A percentile compares a stretch with the other conserved stretches of the same genome.
Conservation (phyloP, 2,888 invertebrate species). For the Azorinus chamasolen region DNA sequence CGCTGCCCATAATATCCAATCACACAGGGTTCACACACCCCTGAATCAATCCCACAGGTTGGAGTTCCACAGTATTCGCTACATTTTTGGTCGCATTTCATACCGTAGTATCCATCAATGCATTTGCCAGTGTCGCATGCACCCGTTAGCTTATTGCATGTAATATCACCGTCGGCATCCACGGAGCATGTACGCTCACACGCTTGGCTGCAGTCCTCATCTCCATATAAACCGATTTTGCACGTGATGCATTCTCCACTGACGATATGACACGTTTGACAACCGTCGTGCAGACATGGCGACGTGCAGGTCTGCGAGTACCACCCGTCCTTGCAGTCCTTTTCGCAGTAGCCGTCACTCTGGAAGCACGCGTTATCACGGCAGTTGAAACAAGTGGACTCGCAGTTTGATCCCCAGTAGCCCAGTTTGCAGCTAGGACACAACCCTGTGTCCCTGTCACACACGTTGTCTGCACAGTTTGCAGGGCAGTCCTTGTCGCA, state of each 20-base stretch:
- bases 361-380: conserved; percentile 34
- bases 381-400: conserved; percentile 41
- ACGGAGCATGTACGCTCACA: conserved; percentile 34
- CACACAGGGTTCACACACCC: conserved; percentile 42
- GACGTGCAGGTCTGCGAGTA: conserved; percentile 24
- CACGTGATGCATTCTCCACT: conserved; percentile 49
- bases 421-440: conserved; percentile 39
- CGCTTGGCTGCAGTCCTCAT: conserved; percentile 16
- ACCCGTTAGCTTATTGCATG: conserved; percentile 42
- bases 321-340: conserved; percentile 41
- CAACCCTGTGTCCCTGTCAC: conserved; percentile 28
- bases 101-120: conserved; percentile 14
- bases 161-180: conserved; percentile 6
- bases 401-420: conserved; percentile 28
- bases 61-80: conserved; percentile 30
- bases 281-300: conserved; percentile 28
- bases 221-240: conserved; percentile 25
- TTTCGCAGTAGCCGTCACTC: conserved; percentile 33
- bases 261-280: conserved; percentile 29
- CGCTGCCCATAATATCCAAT: conserved; percentile 38
- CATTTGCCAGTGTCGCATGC: conserved; percentile 38
- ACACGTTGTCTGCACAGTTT: conserved; percentile 43
- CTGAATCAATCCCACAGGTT: conserved; percentile 29
- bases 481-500: conserved; percentile 43
- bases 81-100: conserved; percentile 28